These are phyloP conservation scores for Rhegmatorhina hoffmannsi DNA, from an alignment of 2,113 vertebrate species.

Conservation along the genomic window DNA sequence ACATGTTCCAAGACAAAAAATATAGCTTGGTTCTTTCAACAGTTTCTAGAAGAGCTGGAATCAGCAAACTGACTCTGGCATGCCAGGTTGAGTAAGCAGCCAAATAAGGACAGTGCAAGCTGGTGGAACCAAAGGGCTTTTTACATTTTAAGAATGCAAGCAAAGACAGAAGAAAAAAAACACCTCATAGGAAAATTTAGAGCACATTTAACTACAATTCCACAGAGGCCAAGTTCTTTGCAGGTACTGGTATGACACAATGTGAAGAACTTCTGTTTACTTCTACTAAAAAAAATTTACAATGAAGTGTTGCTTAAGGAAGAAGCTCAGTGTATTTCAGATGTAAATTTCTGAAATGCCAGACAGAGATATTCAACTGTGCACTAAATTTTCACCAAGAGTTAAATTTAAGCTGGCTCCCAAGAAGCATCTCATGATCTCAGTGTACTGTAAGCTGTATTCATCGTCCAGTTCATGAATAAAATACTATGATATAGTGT, in stretches of 20 bases:
- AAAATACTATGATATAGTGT: background rate
- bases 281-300: background rate
- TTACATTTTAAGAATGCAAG: background rate
- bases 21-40: background rate
- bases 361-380: background rate
- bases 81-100: background rate
- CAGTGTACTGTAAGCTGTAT: background rate
- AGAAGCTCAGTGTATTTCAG: background rate
- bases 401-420: background rate
- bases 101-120: background rate
- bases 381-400: background rate
- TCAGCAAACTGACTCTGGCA: background rate
- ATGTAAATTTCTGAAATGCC: background rate
- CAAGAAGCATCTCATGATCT: background rate
- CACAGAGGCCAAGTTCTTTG: background rate
- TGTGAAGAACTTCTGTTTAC: background rate
- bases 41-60: background rate
- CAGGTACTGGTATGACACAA: background rate
- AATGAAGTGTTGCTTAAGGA: background rate
- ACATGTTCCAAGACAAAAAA: background rate
- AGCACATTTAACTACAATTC: background rate
- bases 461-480: background rate
- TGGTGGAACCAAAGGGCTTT: background rate
- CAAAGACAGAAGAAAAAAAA: background rate
- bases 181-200: background rate